Evolutionary conservation across 1,140 invertebrate species (phyloP).

Genomic region (Helicoverpa zea): DNA sequence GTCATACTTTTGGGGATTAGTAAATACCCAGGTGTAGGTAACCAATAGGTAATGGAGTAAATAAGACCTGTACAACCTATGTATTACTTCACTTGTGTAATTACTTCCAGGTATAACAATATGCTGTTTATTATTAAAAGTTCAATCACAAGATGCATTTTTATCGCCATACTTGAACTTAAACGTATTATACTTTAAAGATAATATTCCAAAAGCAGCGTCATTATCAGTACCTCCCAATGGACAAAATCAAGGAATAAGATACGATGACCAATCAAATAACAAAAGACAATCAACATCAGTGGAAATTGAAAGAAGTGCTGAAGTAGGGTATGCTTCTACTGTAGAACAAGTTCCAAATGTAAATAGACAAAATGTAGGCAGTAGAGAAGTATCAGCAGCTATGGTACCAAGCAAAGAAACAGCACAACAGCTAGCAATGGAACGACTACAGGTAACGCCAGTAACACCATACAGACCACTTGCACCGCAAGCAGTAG

Average conservation of each 20-base stretch:
- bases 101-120: slow-evolving; percentile 49
- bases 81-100: no score
- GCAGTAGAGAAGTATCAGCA: slow-evolving; percentile 1
- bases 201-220: no score
- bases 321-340: neutral
- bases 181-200: neutral
- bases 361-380: neutral
- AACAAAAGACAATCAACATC: neutral
- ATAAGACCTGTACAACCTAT: no score
- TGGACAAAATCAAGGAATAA: neutral
- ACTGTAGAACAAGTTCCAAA: slow-evolving; percentile 2
- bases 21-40: no score
- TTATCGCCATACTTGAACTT: neutral
- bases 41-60: no score
- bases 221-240: neutral
- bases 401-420: neutral
- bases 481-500: neutral
- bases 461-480: neutral
- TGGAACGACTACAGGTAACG: neutral
- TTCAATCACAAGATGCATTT: slow-evolving; percentile 17
- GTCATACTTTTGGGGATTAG: no score
- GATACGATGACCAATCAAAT: neutral
- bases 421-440: neutral
- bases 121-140: slow-evolving; percentile 41
- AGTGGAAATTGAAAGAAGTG: slow-evolving; percentile 33